phyloP scores from a whole-genome alignment of 2,888 invertebrate species.

The Diaphora mendica region DNA sequence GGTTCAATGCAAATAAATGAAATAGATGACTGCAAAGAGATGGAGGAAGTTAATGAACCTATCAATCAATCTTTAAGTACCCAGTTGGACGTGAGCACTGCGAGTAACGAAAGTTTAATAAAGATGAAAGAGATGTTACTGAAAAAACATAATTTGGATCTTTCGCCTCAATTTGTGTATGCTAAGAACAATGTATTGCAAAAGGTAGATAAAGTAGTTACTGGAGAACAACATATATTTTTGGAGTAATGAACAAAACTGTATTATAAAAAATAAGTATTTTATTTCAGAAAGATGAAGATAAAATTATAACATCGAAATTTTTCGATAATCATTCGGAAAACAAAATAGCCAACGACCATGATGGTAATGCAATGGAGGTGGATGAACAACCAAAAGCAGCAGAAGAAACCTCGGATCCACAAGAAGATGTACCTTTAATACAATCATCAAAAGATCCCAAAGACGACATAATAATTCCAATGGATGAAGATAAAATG shows the following conservation, averaged over 20 bases:
- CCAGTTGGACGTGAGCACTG: conserved; percentile 57
- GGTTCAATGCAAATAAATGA: conserved; percentile 51
- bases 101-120: conserved; percentile 62
- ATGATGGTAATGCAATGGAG: conserved; percentile 31
- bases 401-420: conserved; percentile 11
- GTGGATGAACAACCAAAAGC: conserved; percentile 31
- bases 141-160: conserved; percentile 72
- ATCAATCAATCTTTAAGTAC: conserved; percentile 55
- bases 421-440: conserved; percentile 12
- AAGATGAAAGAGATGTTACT: conserved; percentile 71
- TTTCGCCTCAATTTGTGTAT: conserved; percentile 77
- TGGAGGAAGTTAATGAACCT: conserved; percentile 38
- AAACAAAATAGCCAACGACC: conserved; percentile 23
- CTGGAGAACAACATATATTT: neutral
- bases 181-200: conserved; percentile 61
- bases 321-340: conserved; percentile 61
- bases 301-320: conserved; percentile 66
- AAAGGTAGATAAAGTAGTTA: conserved; percentile 47
- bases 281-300: conserved; percentile 58
- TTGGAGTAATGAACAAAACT: neutral
- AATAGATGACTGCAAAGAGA: conserved; percentile 38
- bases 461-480: conserved; percentile 8
- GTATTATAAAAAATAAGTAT: neutral
- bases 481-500: conserved; percentile 44
- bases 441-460: conserved; percentile 12